Percentiles rank a stretch among this genome's conserved stretches.
Evolutionary conservation across 2,797 vertebrate species (phyloP).

Genomic region (Sparus aurata): DNA sequence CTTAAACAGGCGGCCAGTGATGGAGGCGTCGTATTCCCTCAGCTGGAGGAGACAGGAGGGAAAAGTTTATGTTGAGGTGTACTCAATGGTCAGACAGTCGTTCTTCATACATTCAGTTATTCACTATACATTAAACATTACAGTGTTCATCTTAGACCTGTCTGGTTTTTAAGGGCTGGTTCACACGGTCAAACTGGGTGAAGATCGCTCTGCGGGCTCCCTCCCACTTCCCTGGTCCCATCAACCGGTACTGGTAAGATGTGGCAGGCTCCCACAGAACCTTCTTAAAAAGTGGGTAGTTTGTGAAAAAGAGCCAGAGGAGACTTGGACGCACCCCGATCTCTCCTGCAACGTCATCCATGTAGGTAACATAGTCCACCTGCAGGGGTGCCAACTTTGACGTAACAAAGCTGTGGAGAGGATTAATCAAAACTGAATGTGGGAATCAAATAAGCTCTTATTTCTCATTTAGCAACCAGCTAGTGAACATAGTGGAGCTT

Average conservation of each 20-base stretch:
- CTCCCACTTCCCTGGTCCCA: conserved; percentile 86
- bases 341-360: conserved; percentile 89
- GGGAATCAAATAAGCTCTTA: too few species aligned
- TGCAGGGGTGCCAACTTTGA: conserved; percentile 89
- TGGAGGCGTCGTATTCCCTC: conserved; percentile 29
- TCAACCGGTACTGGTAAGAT: conserved; percentile 88
- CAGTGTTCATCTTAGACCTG: conserved; percentile 52
- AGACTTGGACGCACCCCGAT: conserved; percentile 84
- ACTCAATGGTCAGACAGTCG: too few species aligned
- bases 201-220: conserved; percentile 86
- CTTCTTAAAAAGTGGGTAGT: conserved; percentile 84
- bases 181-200: conserved; percentile 84
- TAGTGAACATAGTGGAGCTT: background rate
- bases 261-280: conserved; percentile 87
- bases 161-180: conserved; percentile 84
- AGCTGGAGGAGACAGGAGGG: conserved; percentile 20
- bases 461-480: too few species aligned
- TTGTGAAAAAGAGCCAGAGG: conserved; percentile 83
- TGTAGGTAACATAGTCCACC: conserved; percentile 88
- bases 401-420: conserved; percentile 83
- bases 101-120: too few species aligned
- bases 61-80: background rate
- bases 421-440: background rate
- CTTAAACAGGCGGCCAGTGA: conserved; percentile 55
- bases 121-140: background rate